These are phyloP conservation scores for Eustalomyia histrio DNA, from an alignment of 2,888 invertebrate genomes.

Conservation along the genomic window DNA sequence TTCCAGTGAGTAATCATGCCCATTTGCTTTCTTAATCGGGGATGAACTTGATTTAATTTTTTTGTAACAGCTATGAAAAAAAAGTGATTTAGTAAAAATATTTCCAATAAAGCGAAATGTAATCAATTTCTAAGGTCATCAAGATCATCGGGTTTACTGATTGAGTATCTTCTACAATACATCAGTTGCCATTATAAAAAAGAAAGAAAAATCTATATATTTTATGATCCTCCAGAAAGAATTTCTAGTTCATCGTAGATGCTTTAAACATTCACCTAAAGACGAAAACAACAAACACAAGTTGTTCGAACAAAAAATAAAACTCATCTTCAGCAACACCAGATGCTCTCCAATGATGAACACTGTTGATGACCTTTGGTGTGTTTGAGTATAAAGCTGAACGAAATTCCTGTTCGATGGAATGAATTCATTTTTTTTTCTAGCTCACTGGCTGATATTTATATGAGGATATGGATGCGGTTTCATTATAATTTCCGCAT, in stretches of 20 bases:
- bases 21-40: no score
- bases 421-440: conserved; percentile 49
- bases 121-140: background rate
- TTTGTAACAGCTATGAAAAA: no score
- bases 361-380: conserved; percentile 48
- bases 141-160: conserved; percentile 2
- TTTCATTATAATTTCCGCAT: conserved; percentile 65
- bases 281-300: conserved; percentile 2
- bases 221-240: background rate
- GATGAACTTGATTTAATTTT: no score
- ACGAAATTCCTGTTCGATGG: conserved; percentile 45
- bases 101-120: background rate
- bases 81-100: background rate
- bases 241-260: background rate
- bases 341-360: conserved; percentile 45
- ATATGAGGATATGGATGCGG: conserved; percentile 54
- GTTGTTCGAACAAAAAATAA: background rate
- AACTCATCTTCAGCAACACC: conserved; percentile 18
- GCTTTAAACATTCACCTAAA: background rate
- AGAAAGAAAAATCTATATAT: background rate
- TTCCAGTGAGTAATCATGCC: no score
- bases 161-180: conserved; percentile 4
- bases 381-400: background rate
- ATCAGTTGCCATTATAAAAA: background rate
- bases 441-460: conserved; percentile 31